Conservation (phyloP, 2,113 vertebrate species). For the Microcebus griseorufus region DNA sequence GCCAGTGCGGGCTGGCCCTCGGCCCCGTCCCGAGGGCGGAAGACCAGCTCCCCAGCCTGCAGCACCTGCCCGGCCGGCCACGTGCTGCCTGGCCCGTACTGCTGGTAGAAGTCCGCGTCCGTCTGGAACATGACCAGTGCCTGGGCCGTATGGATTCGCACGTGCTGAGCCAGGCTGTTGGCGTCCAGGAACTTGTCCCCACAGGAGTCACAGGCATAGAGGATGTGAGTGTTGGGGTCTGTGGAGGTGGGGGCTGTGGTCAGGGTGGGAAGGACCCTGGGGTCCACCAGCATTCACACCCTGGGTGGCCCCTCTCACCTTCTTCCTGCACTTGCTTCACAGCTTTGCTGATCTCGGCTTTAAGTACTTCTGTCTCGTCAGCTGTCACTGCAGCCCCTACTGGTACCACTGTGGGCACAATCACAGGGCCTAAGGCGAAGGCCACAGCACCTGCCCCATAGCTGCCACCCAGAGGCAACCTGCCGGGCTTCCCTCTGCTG, state of each 20-base stretch:
- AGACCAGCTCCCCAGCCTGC: conserved; percentile 91
- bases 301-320: conserved; percentile 84
- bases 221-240: conserved; percentile 98
- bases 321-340: conserved; percentile 98
- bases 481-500: neutral
- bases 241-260: conserved; percentile 43
- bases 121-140: conserved; percentile 99
- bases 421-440: conserved; percentile 42
- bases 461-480: neutral
- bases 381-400: conserved; percentile 91
- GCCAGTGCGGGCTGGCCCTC: conserved; percentile 66
- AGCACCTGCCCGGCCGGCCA: conserved; percentile 95
- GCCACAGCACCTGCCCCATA: neutral
- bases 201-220: conserved; percentile 97
- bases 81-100: conserved; percentile 86
- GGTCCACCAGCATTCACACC: neutral
- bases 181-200: conserved; percentile 97
- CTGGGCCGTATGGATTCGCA: conserved; percentile 98
- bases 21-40: conserved; percentile 82
- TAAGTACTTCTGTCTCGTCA: conserved; percentile 95
- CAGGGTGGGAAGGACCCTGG: neutral
- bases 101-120: conserved; percentile 97
- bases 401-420: conserved; percentile 89
- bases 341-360: conserved; percentile 97
- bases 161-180: conserved; percentile 95